phyloP scores from a whole-genome alignment of 2,888 invertebrate species.

The Smittia aterrima region DNA sequence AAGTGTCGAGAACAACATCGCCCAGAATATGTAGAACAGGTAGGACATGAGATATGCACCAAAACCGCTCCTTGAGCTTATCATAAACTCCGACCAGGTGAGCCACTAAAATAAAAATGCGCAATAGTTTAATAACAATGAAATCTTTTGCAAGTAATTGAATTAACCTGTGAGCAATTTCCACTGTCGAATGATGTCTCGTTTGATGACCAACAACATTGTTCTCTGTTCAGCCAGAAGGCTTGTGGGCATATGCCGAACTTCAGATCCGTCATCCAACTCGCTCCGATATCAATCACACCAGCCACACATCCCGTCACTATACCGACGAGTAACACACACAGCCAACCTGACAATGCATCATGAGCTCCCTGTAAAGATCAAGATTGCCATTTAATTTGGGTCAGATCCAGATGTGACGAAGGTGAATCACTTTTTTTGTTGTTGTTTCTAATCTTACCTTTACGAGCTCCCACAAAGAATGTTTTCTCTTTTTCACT shows the following conservation, averaged over 20 bases:
- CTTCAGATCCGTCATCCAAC: constrained; percentile 98
- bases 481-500: constrained; percentile 86
- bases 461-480: constrained; percentile 84
- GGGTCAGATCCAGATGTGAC: constrained; percentile 17
- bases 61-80: constrained; percentile 70
- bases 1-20: constrained; percentile 89
- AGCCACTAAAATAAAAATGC: constrained; percentile 92
- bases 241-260: constrained; percentile 96
- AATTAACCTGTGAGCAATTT: constrained; percentile 79
- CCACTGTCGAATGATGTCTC: constrained; percentile 86
- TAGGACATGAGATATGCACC: constrained; percentile 91
- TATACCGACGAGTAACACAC: constrained; percentile 91
- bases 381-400: constrained; percentile 27
- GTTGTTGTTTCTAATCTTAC: constrained; percentile 50
- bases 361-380: constrained; percentile 81
- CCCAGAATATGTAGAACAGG: constrained; percentile 93
- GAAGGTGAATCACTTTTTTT: background rate
- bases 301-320: constrained; percentile 89
- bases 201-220: constrained; percentile 98
- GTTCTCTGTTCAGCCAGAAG: constrained; percentile 96
- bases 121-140: no score
- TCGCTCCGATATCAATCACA: constrained; percentile 92
- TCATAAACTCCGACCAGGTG: constrained; percentile 91
- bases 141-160: background rate
- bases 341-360: constrained; percentile 99